Conservation (phyloP, 2,113 vertebrate species). For the Syngnathoides biaculeatus region DNA sequence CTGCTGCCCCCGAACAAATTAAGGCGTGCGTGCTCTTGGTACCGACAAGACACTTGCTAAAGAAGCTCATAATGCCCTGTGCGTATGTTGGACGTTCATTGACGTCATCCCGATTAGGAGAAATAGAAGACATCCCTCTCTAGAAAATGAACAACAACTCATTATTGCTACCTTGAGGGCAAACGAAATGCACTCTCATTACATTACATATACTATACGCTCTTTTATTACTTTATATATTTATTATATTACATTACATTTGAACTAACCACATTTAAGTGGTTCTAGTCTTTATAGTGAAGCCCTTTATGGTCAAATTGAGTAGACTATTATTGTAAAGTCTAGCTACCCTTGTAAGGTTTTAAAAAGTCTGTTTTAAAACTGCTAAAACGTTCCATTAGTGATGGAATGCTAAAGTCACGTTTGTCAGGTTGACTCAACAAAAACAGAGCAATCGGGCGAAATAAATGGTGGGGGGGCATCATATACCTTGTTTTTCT, state of each 20-base stretch:
- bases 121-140: not conserved
- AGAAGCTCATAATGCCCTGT: not conserved
- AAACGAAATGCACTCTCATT: not conserved
- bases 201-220: not conserved
- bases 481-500: too few species aligned
- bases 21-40: slow-evolving; percentile 3
- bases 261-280: not conserved
- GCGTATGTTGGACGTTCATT: not conserved
- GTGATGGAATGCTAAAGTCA: too few species aligned
- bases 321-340: too few species aligned
- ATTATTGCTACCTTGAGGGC: not conserved
- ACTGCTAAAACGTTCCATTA: too few species aligned
- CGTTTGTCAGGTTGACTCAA: too few species aligned
- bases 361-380: too few species aligned
- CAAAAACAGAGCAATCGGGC: too few species aligned
- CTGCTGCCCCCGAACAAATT: slow-evolving; percentile 12
- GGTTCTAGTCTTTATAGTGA: not conserved
- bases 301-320: not conserved
- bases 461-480: too few species aligned
- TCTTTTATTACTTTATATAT: not conserved
- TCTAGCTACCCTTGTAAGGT: too few species aligned
- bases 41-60: not conserved
- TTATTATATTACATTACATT: not conserved
- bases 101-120: not conserved
- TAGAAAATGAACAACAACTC: not conserved